These are phyloP conservation scores for Tiphia femorata DNA, from an alignment of 2,888 invertebrate species.

Conservation along the genomic window DNA sequence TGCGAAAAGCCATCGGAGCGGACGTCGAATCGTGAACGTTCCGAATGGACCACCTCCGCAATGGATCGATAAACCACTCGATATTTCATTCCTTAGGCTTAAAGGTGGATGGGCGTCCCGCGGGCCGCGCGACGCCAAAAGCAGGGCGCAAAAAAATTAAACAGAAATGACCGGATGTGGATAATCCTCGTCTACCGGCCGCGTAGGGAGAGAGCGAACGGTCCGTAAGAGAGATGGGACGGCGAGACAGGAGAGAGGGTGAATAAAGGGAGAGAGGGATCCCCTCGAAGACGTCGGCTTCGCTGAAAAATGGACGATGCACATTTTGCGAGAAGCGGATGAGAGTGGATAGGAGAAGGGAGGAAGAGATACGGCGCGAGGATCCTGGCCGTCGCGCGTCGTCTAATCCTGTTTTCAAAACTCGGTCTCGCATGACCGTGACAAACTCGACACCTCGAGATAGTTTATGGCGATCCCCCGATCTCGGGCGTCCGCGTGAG, in stretches of 20 bases:
- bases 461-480: slow-evolving; percentile 51
- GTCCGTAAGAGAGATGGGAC: slow-evolving; percentile 6
- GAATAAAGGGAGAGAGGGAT: slow-evolving; percentile 21
- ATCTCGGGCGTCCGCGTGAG: slow-evolving; percentile 10
- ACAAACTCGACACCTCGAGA: slow-evolving; percentile 60
- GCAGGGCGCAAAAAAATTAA: slow-evolving; percentile 47
- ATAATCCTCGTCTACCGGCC: slow-evolving; percentile 52
- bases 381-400: slow-evolving; percentile 50
- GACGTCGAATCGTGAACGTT: slow-evolving; percentile 13
- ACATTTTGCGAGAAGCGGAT: slow-evolving; percentile 44
- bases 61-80: slow-evolving; percentile 53
- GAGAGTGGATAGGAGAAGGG: neutral
- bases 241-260: slow-evolving; percentile 24
- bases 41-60: slow-evolving; percentile 28
- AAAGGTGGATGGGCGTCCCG: no score
- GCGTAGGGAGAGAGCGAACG: slow-evolving; percentile 19
- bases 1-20: slow-evolving; percentile 46
- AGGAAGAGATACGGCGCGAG: slow-evolving; percentile 32
- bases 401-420: slow-evolving; percentile 64
- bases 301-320: slow-evolving; percentile 56
- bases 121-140: neutral
- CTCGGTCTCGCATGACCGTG: slow-evolving; percentile 59
- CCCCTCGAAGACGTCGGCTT: slow-evolving; percentile 27
- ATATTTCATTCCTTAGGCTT: slow-evolving; percentile 52
- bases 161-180: slow-evolving; percentile 66